A percentile compares a stretch with the other conserved stretches of the same genome.
phyloP scores from a whole-genome alignment of 1,140 invertebrate species.

The Hylyphantes graminicola region DNA sequence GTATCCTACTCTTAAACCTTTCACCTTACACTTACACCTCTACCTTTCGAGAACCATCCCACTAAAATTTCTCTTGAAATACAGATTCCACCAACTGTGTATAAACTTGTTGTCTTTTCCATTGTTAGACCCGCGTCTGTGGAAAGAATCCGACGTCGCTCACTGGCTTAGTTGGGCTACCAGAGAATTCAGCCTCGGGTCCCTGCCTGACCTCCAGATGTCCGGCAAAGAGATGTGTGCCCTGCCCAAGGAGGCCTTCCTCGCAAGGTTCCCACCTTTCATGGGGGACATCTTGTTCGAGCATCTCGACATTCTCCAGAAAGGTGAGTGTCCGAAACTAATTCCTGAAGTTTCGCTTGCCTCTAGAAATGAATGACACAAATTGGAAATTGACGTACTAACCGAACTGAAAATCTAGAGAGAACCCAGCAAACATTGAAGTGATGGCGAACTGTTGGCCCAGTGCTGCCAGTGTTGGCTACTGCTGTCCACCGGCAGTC shows the following conservation, averaged over 20 bases:
- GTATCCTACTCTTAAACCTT: too few species aligned
- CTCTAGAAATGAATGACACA: too few species aligned
- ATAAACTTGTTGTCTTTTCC: neutral
- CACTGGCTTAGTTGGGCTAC: conserved; percentile 95
- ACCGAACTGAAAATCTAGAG: too few species aligned
- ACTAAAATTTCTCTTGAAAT: too few species aligned
- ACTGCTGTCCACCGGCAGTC: too few species aligned
- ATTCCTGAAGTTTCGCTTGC: too few species aligned
- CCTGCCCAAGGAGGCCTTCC: conserved; percentile 91
- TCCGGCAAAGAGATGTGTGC: conserved; percentile 92
- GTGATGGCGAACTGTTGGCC: too few species aligned
- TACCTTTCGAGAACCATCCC: too few species aligned
- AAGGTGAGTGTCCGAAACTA: conserved; percentile 87
- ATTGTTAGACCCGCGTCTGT: conserved; percentile 89
- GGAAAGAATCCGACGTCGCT: conserved; percentile 89
- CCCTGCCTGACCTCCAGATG: conserved; percentile 75
- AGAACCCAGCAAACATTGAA: too few species aligned
- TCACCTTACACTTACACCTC: too few species aligned
- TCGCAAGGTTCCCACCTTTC: conserved; percentile 88
- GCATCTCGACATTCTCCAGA: conserved; percentile 94
- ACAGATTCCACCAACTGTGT: neutral
- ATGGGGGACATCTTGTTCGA: conserved; percentile 98
- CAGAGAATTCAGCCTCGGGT: conserved; percentile 90
- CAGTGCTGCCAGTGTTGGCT: too few species aligned
- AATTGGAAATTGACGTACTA: too few species aligned